Percentiles rank a stretch among this genome's conserved stretches.
phyloP scores from a whole-genome alignment of 1,140 invertebrate species.

The Aethina tumida region DNA sequence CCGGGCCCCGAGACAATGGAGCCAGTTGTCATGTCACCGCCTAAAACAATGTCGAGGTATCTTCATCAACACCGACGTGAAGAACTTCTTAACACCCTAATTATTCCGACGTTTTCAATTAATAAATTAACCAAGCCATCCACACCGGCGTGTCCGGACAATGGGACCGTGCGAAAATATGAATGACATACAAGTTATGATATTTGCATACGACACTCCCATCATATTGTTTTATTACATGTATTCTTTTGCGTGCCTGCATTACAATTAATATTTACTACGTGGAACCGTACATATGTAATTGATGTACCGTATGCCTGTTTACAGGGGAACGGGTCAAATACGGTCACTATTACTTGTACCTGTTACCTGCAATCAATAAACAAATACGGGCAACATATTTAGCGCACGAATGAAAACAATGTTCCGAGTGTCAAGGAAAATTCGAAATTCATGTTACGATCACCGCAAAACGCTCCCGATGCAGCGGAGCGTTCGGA shows the following conservation, averaged over 20 bases:
- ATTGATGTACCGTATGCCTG: conserved; percentile 18
- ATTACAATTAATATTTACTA: conserved; percentile 16
- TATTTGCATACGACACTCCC: conserved; percentile 28
- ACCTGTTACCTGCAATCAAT: neutral
- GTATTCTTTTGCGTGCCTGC: conserved; percentile 13
- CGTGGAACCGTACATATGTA: conserved; percentile 16
- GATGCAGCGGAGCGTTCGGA: neutral
- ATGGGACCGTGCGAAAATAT: conserved; percentile 29
- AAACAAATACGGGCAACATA: neutral
- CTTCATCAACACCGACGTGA: conserved; percentile 1
- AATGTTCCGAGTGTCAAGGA: too few relatives aligned
- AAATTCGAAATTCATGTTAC: too few relatives aligned
- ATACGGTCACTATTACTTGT: conserved; percentile 7
- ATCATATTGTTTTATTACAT: conserved; percentile 24
- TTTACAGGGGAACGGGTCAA: conserved; percentile 17
- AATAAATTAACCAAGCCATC: conserved; percentile 10
- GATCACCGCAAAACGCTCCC: neutral
- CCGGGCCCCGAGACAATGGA: neutral
- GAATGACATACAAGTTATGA: conserved; percentile 29
- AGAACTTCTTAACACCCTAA: conserved; percentile 4
- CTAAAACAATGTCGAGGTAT: neutral
- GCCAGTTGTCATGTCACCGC: neutral
- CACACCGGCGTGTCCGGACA: conserved; percentile 15
- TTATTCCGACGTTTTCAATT: conserved; percentile 5
- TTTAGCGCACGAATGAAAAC: conserved; percentile 1